These are phyloP conservation scores for Danionella dracula DNA, from an alignment of 2,797 vertebrate genomes.

Conservation along the genomic window DNA sequence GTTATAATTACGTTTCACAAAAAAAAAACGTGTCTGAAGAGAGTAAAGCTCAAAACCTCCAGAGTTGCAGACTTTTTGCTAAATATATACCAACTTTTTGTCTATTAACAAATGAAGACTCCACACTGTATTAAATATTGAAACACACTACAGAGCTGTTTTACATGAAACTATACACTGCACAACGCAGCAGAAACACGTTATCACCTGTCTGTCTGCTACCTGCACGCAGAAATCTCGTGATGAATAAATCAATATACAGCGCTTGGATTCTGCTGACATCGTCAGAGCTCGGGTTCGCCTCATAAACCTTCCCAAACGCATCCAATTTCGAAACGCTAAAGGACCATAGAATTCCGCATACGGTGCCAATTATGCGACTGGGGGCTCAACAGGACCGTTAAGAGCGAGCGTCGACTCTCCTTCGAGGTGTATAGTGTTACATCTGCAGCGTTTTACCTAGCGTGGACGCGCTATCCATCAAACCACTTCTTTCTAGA, in stretches of 20 bases:
- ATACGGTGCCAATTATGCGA: conserved; percentile 76
- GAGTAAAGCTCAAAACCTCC: no score
- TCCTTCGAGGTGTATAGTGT: conserved; percentile 72
- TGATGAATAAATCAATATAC: conserved; percentile 50
- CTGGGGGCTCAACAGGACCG: conserved; percentile 58
- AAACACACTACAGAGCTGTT: no score
- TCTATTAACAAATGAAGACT: no score
- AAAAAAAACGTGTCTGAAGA: no score
- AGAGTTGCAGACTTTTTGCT: no score
- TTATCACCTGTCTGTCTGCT: background rate
- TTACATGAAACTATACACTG: no score
- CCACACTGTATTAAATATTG: no score
- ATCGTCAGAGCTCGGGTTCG: conserved; percentile 48
- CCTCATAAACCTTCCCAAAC: conserved; percentile 70
- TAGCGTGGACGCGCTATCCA: conserved; percentile 61
- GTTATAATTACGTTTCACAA: no score
- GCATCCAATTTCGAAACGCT: conserved; percentile 69
- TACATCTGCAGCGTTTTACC: conserved; percentile 73
- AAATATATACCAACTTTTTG: no score
- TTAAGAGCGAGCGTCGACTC: conserved; percentile 70
- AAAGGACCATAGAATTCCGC: conserved; percentile 64
- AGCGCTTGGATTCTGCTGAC: conserved; percentile 50
- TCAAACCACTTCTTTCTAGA: conserved; percentile 45
- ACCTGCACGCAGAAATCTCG: conserved; percentile 21
- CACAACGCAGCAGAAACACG: background rate